phyloP scores from a whole-genome alignment of 2,888 invertebrate species.

The Heterodera filipjevi region DNA sequence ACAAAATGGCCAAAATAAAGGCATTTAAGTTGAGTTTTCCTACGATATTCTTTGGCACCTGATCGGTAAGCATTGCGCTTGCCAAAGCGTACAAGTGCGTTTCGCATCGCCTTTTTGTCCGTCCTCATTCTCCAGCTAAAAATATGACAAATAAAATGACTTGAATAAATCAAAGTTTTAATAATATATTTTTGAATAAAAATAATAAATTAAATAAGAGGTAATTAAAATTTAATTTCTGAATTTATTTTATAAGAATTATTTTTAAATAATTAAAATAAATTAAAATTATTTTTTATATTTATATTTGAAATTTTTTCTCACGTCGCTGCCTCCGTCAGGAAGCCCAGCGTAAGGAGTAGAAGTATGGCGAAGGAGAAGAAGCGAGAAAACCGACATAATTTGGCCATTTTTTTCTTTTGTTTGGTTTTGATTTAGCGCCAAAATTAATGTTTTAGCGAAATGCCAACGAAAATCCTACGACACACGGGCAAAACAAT shows the following conservation, averaged over 20 bases:
- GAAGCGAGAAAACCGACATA: background rate
- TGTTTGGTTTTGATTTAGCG: background rate
- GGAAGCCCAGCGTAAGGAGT: background rate
- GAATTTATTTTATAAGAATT: too few species aligned
- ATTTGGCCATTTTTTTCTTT: background rate
- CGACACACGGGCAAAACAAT: too few species aligned
- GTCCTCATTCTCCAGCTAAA: slow-evolving; percentile 42
- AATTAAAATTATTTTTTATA: background rate
- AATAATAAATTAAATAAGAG: too few species aligned
- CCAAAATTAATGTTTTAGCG: background rate
- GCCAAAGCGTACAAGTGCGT: slow-evolving; percentile 61
- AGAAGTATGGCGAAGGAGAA: background rate
- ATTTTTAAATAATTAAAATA: background rate
- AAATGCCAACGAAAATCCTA: background rate
- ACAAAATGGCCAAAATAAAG: too few species aligned
- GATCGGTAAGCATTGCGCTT: slow-evolving; percentile 43
- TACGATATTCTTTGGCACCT: too few species aligned
- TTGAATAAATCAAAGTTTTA: too few species aligned
- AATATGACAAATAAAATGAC: too few species aligned
- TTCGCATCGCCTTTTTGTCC: slow-evolving; percentile 62
- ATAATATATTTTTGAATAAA: too few species aligned
- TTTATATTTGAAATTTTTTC: background rate
- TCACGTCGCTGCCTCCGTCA: slow-evolving; percentile 2
- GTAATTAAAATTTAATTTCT: too few species aligned
- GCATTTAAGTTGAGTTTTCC: too few species aligned